These are phyloP conservation scores for Strigamia crassipes DNA, from an alignment of 2,888 invertebrate genomes.

Conservation along the genomic window DNA sequence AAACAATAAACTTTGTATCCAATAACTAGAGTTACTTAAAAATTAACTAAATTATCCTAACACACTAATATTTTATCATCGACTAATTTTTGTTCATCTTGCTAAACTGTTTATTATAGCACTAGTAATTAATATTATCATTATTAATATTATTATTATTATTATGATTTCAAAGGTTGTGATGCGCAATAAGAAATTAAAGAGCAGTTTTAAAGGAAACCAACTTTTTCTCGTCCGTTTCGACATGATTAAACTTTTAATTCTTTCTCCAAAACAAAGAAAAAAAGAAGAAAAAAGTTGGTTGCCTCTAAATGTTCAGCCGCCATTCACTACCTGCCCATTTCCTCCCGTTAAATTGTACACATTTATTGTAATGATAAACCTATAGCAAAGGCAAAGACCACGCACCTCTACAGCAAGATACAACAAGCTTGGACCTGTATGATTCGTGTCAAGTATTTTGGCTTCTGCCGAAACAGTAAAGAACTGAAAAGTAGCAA, in stretches of 20 bases:
- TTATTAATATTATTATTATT: no score
- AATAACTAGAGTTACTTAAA: neutral
- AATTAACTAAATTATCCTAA: neutral
- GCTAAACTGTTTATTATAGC: neutral
- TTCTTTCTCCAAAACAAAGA: neutral
- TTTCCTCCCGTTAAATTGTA: neutral
- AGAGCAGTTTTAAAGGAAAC: constrained; percentile 1
- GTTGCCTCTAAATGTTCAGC: neutral
- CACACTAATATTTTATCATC: neutral
- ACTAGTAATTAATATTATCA: neutral
- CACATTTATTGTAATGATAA: constrained; percentile 11
- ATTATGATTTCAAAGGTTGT: neutral
- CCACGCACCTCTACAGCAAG: constrained; percentile 42
- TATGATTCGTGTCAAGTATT: constrained; percentile 15
- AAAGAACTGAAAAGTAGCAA: constrained; percentile 31
- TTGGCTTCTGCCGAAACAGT: constrained; percentile 5
- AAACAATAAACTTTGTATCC: constrained; percentile 22
- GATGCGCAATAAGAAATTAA: neutral
- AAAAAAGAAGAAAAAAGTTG: neutral
- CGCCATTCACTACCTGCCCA: neutral
- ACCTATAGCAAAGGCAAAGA: constrained; percentile 36
- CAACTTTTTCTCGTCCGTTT: neutral
- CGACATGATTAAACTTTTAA: neutral
- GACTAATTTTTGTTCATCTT: neutral
- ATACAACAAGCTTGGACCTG: constrained; percentile 42